phyloP scores from a whole-genome alignment of 2,888 invertebrate species.

The Copidosoma aretas region DNA sequence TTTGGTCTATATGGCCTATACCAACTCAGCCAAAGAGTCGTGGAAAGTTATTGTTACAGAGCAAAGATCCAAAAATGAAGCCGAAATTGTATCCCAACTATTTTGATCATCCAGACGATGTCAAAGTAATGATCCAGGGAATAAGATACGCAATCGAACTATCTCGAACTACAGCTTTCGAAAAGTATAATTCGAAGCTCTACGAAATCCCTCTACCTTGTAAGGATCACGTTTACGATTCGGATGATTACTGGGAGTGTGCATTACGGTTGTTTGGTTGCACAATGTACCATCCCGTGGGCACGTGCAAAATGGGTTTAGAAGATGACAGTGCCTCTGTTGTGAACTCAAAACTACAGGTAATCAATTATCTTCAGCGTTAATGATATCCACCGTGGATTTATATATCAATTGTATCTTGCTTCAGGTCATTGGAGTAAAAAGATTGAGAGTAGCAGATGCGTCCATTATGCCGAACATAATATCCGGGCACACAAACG shows the following conservation, averaged over 20 bases:
- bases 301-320: conserved; percentile 74
- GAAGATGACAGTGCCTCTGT: conserved; percentile 67
- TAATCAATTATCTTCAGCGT: conserved; percentile 46
- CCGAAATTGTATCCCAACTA: conserved; percentile 76
- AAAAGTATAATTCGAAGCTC: conserved; percentile 66
- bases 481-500: background rate
- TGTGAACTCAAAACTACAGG: conserved; percentile 68
- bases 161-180: conserved; percentile 68
- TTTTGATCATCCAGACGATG: conserved; percentile 69
- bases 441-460: conserved; percentile 66
- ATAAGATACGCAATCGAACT: conserved; percentile 65
- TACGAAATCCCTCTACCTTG: conserved; percentile 65
- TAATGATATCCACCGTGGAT: background rate
- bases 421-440: conserved; percentile 57
- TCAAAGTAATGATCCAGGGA: conserved; percentile 63
- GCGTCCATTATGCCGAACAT: conserved; percentile 67
- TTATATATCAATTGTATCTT: background rate
- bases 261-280: conserved; percentile 71
- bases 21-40: conserved; percentile 62
- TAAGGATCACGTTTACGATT: background rate
- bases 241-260: conserved; percentile 67
- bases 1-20: conserved; percentile 70
- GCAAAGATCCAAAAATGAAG: conserved; percentile 49
- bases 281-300: conserved; percentile 73
- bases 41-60: background rate